Conservation (phyloP, 2,113 vertebrate genomes). For the Siphamia tubifer region DNA sequence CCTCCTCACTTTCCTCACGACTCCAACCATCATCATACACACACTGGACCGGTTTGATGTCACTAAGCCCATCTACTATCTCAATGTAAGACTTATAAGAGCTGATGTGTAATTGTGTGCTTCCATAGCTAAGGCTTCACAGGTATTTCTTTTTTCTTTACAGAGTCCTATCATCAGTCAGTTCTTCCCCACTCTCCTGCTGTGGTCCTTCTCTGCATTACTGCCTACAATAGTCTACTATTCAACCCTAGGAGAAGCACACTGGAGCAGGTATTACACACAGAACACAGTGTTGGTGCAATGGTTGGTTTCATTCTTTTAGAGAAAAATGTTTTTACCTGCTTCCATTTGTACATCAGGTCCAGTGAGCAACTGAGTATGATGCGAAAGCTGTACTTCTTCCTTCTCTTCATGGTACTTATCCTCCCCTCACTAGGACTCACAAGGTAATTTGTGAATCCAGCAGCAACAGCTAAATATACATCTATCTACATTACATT, state of each 20-base stretch:
- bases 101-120: too few relatives aligned
- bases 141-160: neutral
- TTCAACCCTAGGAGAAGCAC: conserved; percentile 90
- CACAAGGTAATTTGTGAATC: conserved; percentile 88
- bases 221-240: conserved; percentile 93
- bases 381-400: conserved; percentile 96
- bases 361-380: conserved; percentile 92
- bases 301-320: neutral
- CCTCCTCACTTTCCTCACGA: conserved; percentile 94
- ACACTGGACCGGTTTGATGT: conserved; percentile 96
- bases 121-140: neutral
- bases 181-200: conserved; percentile 94
- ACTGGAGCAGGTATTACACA: conserved; percentile 90
- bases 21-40: conserved; percentile 91
- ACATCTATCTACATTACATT: too few relatives aligned
- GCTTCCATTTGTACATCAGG: conserved; percentile 48
- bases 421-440: conserved; percentile 96
- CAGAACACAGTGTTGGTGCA: neutral
- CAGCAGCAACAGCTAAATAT: too few relatives aligned
- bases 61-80: conserved; percentile 89
- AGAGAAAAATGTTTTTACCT: neutral
- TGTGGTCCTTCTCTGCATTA: conserved; percentile 93
- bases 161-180: conserved; percentile 93
- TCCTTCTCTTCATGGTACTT: conserved; percentile 96
- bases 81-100: conserved; percentile 87